Percentiles rank a stretch among this genome's conserved stretches.
Evolutionary conservation across 2,797 vertebrate genomes (phyloP).

Genomic region (Acomys russatus): DNA sequence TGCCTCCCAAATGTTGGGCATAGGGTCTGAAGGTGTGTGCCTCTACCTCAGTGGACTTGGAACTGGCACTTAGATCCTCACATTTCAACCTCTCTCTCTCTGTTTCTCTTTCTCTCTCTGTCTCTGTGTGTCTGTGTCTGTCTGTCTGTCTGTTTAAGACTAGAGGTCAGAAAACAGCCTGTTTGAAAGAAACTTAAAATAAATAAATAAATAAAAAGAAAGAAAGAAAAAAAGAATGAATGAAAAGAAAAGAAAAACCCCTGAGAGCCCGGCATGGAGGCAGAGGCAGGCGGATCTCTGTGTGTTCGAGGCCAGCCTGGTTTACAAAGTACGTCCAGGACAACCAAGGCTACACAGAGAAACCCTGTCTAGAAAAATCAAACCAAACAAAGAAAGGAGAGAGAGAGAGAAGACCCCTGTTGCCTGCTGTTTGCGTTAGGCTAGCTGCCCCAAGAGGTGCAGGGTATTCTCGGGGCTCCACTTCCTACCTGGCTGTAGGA

Average conservation of each 20-base stretch:
- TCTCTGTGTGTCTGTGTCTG: background rate
- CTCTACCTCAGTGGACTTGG: too few relatives aligned
- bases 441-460: background rate
- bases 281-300: too few relatives aligned
- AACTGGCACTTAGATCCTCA: background rate
- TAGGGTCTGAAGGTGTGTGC: background rate
- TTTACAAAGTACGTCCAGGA: too few relatives aligned
- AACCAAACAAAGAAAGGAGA: too few relatives aligned
- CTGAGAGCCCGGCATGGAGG: too few relatives aligned
- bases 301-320: too few relatives aligned
- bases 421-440: background rate
- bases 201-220: too few relatives aligned
- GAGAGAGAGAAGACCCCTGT: too few relatives aligned
- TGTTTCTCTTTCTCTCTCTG: background rate
- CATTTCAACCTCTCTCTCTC: background rate
- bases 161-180: background rate
- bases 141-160: background rate
- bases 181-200: background rate
- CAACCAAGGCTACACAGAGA: too few relatives aligned
- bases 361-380: too few relatives aligned
- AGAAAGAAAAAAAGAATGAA: too few relatives aligned
- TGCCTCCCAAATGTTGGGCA: background rate
- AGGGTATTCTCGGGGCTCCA: background rate
- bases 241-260: too few relatives aligned
- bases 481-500: background rate